These are phyloP conservation scores for Cerceris ruficornis DNA, from an alignment of 2,888 invertebrate species.

Conservation along the genomic window DNA sequence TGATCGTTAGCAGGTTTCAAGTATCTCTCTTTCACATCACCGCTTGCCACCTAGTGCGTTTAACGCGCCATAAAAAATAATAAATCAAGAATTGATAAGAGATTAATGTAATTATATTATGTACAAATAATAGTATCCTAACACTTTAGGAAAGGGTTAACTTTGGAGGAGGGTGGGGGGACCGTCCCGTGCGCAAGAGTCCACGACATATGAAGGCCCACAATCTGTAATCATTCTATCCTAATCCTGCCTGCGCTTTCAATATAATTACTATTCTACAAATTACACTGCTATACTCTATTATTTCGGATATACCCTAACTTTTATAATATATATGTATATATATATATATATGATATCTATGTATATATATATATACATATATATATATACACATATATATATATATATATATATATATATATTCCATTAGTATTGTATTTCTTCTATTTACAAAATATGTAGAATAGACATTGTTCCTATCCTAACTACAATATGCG, in stretches of 20 bases:
- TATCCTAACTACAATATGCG: conserved; percentile 78
- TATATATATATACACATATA: conserved; percentile 45
- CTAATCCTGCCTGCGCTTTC: conserved; percentile 73
- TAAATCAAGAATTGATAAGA: conserved; percentile 72
- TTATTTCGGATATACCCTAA: conserved; percentile 57
- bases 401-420: background rate
- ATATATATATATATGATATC: too few species aligned
- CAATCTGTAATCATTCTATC: conserved; percentile 70
- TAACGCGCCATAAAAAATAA: conserved; percentile 72
- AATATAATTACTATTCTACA: conserved; percentile 66
- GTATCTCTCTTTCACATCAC: conserved; percentile 67
- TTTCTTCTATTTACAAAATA: conserved; percentile 77
- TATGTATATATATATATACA: conserved; percentile 50
- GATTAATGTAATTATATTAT: conserved; percentile 71
- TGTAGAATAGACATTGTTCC: conserved; percentile 77
- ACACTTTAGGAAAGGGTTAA: conserved; percentile 73
- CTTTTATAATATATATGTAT: conserved; percentile 56
- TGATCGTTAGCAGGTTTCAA: conserved; percentile 65
- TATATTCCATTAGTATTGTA: conserved; percentile 68
- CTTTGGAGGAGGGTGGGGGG: conserved; percentile 72
- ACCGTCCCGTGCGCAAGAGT: conserved; percentile 74
- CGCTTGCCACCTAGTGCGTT: conserved; percentile 67
- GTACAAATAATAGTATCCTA: conserved; percentile 76
- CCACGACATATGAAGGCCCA: conserved; percentile 74
- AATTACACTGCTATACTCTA: conserved; percentile 72